These are phyloP conservation scores for Fukomys damarensis DNA, from an alignment of 2,113 vertebrate genomes.

Conservation along the genomic window DNA sequence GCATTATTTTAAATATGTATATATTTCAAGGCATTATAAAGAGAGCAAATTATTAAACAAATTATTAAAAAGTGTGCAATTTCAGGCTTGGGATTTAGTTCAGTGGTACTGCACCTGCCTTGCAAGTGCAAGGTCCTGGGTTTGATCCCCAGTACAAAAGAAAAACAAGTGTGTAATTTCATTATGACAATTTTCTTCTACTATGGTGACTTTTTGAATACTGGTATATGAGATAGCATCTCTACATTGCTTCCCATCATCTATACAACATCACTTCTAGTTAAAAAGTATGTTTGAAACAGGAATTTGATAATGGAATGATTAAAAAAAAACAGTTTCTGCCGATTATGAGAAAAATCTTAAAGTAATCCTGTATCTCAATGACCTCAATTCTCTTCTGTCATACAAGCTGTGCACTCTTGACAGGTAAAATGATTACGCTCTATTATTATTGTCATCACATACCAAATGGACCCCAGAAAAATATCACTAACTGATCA, in stretches of 20 bases:
- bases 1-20: conserved; percentile 45
- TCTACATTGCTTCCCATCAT: background rate
- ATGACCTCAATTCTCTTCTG: background rate
- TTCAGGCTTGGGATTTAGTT: no score
- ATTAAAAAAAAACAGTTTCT: background rate
- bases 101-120: no score
- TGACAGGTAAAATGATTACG: background rate
- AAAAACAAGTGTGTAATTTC: no score
- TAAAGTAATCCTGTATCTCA: background rate
- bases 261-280: background rate
- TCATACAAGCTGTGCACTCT: background rate
- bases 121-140: no score
- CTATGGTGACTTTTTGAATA: background rate
- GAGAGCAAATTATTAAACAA: background rate
- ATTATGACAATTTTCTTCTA: conserved; percentile 27
- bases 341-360: background rate
- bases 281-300: conserved; percentile 10
- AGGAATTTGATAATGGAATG: background rate
- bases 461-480: background rate
- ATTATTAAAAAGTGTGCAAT: background rate
- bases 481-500: background rate
- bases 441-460: background rate
- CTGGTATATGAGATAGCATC: background rate
- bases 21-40: background rate
- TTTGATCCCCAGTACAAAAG: no score